A percentile compares a stretch with the other conserved stretches of the same genome.
These are phyloP conservation scores for Scaptomyza cyrtandrae DNA, from an alignment of 2,888 invertebrate species.

Conservation along the genomic window DNA sequence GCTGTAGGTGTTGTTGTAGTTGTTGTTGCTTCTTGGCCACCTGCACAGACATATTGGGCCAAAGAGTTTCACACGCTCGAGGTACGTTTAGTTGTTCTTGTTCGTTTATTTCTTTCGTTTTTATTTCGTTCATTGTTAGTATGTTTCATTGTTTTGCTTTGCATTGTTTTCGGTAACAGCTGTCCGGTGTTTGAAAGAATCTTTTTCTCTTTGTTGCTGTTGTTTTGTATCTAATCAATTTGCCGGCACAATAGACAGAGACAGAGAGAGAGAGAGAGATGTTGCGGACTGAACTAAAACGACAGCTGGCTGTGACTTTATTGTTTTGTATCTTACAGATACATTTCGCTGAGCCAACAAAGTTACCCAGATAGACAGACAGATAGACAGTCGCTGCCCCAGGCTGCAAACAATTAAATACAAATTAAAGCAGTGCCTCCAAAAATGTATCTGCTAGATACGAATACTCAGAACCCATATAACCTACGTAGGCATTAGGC, in stretches of 20 bases:
- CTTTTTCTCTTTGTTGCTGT: background rate
- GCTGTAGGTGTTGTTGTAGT: constrained; percentile 1
- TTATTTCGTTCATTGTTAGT: background rate
- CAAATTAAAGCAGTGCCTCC: constrained; percentile 42
- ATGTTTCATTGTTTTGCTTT: constrained; percentile 8
- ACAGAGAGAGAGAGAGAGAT: background rate
- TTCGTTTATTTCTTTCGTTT: background rate
- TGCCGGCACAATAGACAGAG: constrained; percentile 36
- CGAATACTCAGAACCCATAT: background rate
- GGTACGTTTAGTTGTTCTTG: constrained; percentile 22
- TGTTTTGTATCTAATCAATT: constrained; percentile 49
- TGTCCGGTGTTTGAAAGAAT: constrained; percentile 26
- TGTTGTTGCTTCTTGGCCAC: constrained; percentile 23
- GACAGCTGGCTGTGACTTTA: constrained; percentile 51
- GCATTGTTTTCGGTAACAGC: constrained; percentile 43
- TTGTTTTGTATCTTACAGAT: constrained; percentile 47
- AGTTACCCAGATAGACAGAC: background rate
- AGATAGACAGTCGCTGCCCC: background rate
- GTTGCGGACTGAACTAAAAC: constrained; percentile 14
- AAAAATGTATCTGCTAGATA: constrained; percentile 19
- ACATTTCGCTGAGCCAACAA: constrained; percentile 18
- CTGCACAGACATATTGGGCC: constrained; percentile 29
- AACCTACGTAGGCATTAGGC: background rate
- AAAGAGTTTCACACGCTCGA: constrained; percentile 49
- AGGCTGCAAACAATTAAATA: constrained; percentile 38